Percentiles rank a stretch among this genome's conserved stretches.
Evolutionary conservation across 1,140 invertebrate genomes (phyloP).

Genomic region (Meloidogyne hapla): DNA sequence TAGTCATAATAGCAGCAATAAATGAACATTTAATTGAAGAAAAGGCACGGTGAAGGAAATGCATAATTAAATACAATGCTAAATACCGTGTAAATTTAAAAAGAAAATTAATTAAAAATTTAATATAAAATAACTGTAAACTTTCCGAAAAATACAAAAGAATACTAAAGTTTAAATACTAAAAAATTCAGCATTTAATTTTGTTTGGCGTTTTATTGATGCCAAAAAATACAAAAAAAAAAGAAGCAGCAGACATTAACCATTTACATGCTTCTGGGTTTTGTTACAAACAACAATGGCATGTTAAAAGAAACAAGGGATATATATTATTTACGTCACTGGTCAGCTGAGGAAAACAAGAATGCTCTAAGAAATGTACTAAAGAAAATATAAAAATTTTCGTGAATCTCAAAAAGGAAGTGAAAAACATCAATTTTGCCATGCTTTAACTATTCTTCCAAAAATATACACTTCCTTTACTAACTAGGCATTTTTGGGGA

Average conservation of each 20-base stretch:
- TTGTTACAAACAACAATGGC: background rate
- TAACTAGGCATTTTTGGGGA: background rate
- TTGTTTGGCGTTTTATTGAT: too few species aligned
- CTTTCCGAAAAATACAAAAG: background rate
- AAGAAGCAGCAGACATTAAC: too few species aligned
- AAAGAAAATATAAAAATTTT: too few species aligned
- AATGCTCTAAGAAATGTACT: background rate
- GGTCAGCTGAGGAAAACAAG: background rate
- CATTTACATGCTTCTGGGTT: background rate
- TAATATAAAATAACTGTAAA: background rate
- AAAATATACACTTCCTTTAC: background rate
- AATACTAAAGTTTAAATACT: background rate
- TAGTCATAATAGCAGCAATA: background rate
- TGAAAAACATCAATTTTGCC: background rate
- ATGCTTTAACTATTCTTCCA: background rate
- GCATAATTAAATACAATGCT: background rate
- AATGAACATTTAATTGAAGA: background rate
- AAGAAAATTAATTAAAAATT: too few species aligned
- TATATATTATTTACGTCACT: background rate
- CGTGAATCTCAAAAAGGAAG: background rate
- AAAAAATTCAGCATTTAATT: too few species aligned
- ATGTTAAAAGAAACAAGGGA: background rate
- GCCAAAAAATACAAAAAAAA: too few species aligned
- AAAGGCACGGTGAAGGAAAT: background rate
- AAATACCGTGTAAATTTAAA: background rate